Percentiles rank a stretch among this genome's conserved stretches.
Conservation (phyloP, 1,140 invertebrate species). For the silkworm (Bombyx mori) region DNA sequence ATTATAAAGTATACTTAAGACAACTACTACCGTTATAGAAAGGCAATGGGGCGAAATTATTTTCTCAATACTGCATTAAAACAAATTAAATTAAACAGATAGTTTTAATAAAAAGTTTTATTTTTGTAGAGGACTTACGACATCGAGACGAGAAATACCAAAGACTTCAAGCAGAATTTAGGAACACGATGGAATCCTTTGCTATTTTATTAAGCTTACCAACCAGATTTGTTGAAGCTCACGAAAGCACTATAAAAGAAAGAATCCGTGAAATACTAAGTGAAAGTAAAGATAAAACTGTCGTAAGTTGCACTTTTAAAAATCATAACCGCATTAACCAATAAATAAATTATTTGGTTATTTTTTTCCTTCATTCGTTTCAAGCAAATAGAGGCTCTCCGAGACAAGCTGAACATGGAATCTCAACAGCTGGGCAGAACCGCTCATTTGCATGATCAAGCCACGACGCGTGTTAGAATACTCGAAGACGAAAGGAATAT, state of each 20-base stretch:
- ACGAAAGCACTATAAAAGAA: constrained; percentile 83
- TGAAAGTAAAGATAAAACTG: constrained; percentile 81
- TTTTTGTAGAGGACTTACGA: constrained; percentile 77
- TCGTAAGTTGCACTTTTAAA: constrained; percentile 67
- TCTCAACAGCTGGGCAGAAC: constrained; percentile 76
- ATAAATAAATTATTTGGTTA: neutral
- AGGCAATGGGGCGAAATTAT: no score
- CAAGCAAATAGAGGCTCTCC: constrained; percentile 79
- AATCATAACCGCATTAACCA: no score
- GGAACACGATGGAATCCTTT: constrained; percentile 77
- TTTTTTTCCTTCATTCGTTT: constrained; percentile 7
- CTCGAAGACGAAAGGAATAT: constrained; percentile 80
- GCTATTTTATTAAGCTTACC: constrained; percentile 79
- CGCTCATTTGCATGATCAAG: constrained; percentile 75
- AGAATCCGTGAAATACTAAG: constrained; percentile 80
- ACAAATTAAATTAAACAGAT: neutral
- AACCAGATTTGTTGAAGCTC: constrained; percentile 79
- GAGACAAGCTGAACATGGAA: constrained; percentile 77
- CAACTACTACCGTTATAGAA: no score
- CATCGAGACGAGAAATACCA: constrained; percentile 78
- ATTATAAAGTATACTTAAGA: no score
- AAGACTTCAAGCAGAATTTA: constrained; percentile 75
- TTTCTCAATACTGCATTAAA: no score
- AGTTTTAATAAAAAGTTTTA: neutral
- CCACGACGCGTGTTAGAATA: constrained; percentile 73